Conservation (phyloP, 2,888 invertebrate genomes). For the Seira musarum region DNA sequence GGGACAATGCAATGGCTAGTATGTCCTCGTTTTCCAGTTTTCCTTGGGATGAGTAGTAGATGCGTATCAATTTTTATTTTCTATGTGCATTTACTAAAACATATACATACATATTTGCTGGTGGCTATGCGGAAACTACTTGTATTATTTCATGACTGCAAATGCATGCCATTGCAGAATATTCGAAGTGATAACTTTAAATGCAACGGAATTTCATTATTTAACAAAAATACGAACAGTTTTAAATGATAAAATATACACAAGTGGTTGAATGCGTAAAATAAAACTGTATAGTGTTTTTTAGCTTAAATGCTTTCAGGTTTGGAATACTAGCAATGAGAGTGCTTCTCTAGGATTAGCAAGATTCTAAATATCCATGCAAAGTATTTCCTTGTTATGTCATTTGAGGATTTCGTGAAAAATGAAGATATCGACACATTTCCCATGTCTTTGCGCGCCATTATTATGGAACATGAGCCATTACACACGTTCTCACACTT, state of each 20-base stretch:
- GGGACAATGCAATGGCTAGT: background rate
- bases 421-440: constrained; percentile 41
- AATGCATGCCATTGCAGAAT: background rate
- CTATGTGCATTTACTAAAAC: too few relatives aligned
- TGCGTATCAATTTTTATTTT: too few relatives aligned
- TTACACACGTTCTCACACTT: constrained; percentile 39
- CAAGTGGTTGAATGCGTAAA: constrained; percentile 2
- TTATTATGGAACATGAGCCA: constrained; percentile 58
- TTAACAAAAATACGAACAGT: background rate
- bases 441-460: constrained; percentile 43
- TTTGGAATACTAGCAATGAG: constrained; percentile 1
- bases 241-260: background rate
- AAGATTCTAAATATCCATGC: constrained; percentile 47
- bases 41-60: too few relatives aligned
- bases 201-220: background rate
- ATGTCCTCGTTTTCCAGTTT: too few relatives aligned
- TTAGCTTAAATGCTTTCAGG: background rate
- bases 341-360: constrained; percentile 30
- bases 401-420: constrained; percentile 31
- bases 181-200: background rate
- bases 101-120: background rate
- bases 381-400: constrained; percentile 44
- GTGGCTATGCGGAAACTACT: constrained; percentile 5
- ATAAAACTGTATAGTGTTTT: background rate
- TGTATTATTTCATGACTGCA: background rate